A percentile compares a stretch with the other conserved stretches of the same genome.
Conservation (phyloP, 2,797 vertebrate species). For the Bryconaethiops microstoma region DNA sequence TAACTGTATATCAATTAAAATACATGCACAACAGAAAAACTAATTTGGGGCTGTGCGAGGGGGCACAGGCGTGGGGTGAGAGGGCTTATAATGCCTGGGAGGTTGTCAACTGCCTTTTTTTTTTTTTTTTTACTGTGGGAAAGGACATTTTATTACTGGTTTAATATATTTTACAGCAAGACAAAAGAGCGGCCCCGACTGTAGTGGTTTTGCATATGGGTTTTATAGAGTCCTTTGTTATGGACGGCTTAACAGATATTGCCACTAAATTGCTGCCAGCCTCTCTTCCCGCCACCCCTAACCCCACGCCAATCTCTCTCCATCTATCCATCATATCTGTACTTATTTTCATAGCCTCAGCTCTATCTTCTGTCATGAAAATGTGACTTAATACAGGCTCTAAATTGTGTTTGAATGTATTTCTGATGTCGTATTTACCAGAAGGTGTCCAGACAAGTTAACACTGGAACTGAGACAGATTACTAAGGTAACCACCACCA, state of each 20-base stretch:
- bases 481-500: background rate
- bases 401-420: background rate
- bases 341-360: slow-evolving; percentile 9
- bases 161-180: slow-evolving; percentile 66
- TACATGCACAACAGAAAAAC: slow-evolving; percentile 47
- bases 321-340: background rate
- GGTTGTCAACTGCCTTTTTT: slow-evolving; percentile 57
- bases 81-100: slow-evolving; percentile 51
- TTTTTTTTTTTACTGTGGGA: slow-evolving; percentile 65
- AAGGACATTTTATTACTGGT: slow-evolving; percentile 62
- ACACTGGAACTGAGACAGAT: background rate
- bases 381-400: background rate
- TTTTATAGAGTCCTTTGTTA: slow-evolving; percentile 64
- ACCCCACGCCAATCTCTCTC: background rate
- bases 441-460: background rate
- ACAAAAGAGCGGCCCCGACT: slow-evolving; percentile 61
- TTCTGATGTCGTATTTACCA: background rate
- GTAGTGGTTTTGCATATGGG: slow-evolving; percentile 63
- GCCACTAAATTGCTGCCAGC: slow-evolving; percentile 54
- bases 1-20: slow-evolving; percentile 45
- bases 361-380: background rate
- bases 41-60: slow-evolving; percentile 3
- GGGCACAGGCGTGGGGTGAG: slow-evolving; percentile 5
- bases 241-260: slow-evolving; percentile 61
- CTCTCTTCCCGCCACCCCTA: background rate